Evolutionary conservation across 2,113 vertebrate species (phyloP), one percentile per base, ranked within the genome.

Genomic region (Parotia lawesii): DNA sequence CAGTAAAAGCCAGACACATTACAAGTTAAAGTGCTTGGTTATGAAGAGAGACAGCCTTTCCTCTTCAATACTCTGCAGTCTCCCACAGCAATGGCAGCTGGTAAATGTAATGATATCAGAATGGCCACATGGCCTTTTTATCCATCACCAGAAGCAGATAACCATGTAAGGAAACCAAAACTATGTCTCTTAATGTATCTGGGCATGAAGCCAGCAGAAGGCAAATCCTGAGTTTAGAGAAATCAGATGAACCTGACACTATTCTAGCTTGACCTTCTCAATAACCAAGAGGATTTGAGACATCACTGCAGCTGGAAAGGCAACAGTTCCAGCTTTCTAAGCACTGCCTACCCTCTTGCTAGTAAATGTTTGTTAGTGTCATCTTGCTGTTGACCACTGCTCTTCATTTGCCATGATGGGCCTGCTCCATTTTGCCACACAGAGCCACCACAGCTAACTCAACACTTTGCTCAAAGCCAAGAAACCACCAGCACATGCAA

Each of bases 91-190:
- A 66, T 57, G 85, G 64, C 91, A 94, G 89, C 85, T 96, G 82
- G 78, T 86, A 90, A 83, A 94, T 84, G 89, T 91, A 94, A 94
- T 45, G 54, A 62, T 91, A 95, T 88, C 89, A 90, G 65, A 70
- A 83, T 77, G 56, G 85, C 81, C 75, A 89, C 93, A 82, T 82
- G 87, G 77, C 77, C 77, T 58, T 87, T 94, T 76, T 74, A 87
- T 90, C 73, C 86, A 87, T 71, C 86, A 86, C 87, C 74, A 94
- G 81, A 91, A 42, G 64, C 81, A 91, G 96, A 95, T 85, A 94
- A 90, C 61, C 42, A 87, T 4, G 7, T 38, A 79, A 71, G 51
- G 60, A 83, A 93, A 80, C 75, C 69, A 60, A 87, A 95, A 65
- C 31, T 62, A 54, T 67, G 44, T 42, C 37, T 48, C 20, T 84